Conservation (phyloP, 2,888 invertebrate genomes). For the Dolichopus griseipennis region DNA sequence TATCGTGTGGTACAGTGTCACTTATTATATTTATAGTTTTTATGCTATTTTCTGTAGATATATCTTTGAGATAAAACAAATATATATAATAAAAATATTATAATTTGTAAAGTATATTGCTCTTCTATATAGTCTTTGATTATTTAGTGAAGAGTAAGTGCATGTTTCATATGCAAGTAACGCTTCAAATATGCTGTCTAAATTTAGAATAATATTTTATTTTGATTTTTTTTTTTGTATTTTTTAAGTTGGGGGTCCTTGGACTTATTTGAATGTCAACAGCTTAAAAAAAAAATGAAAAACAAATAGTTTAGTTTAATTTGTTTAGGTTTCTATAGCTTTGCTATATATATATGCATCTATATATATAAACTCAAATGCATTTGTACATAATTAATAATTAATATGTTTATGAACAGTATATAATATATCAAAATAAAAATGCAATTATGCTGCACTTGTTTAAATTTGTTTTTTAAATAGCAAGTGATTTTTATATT, state of each 20-base stretch:
- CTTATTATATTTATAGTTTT: not conserved
- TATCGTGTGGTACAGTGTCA: not conserved
- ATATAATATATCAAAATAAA: not conserved
- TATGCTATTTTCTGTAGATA: no score
- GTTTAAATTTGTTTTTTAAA: constrained; percentile 1
- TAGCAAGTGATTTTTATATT: not conserved
- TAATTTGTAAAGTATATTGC: not conserved
- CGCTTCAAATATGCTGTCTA: not conserved
- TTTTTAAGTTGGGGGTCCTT: constrained; percentile 5
- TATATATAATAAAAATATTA: no score
- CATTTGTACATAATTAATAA: no score
- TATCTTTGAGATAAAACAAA: not conserved
- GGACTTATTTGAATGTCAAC: not conserved
- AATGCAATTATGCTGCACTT: not conserved
- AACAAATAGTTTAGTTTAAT: not conserved
- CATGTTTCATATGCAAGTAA: not conserved
- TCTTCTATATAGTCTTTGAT: not conserved
- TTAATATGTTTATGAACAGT: no score
- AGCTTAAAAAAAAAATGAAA: not conserved
- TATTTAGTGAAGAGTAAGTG: no score
- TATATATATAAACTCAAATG: no score
- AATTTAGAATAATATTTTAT: not conserved
- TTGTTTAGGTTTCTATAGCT: not conserved
- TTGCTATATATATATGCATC: no score
- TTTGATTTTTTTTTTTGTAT: not conserved